Percentiles rank a stretch among this genome's conserved stretches.
Evolutionary conservation across 2,797 vertebrate species (phyloP).

Genomic region (Pangasius sanitwongsei): DNA sequence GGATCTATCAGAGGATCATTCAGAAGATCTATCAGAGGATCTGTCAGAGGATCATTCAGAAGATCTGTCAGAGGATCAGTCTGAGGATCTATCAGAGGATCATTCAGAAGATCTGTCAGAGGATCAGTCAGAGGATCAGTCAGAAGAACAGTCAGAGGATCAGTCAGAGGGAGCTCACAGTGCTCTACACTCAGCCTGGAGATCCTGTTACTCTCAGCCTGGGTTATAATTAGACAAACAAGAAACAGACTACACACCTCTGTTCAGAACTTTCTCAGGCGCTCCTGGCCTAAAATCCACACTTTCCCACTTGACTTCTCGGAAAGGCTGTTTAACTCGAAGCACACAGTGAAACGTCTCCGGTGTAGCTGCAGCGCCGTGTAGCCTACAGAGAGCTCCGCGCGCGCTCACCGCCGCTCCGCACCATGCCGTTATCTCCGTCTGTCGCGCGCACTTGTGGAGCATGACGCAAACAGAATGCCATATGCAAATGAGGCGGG

Average conservation of each 20-base stretch:
- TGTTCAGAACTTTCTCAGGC: slow-evolving; percentile 22
- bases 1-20: too few species aligned
- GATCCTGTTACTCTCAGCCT: too few species aligned
- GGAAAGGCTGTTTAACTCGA: background rate
- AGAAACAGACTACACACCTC: slow-evolving; percentile 33
- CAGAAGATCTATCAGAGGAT: too few species aligned
- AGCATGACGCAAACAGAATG: background rate
- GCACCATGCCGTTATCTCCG: background rate
- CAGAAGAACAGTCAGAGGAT: background rate
- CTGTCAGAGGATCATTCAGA: too few species aligned
- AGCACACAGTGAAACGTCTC: background rate
- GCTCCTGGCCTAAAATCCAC: background rate
- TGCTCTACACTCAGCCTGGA: slow-evolving; percentile 45
- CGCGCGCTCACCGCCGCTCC: too few species aligned
- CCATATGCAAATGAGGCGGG: slow-evolving; percentile 7
- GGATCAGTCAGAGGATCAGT: too few species aligned
- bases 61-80: too few species aligned
- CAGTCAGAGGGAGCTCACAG: background rate
- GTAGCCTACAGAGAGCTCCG: background rate
- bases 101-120: too few species aligned
- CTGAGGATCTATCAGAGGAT: too few species aligned
- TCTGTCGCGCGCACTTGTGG: background rate
- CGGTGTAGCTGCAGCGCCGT: background rate
- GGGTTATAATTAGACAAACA: slow-evolving; percentile 49
- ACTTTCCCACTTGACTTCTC: background rate